A percentile compares a stretch with the other conserved stretches of the same genome.
Evolutionary conservation across 2,888 invertebrate genomes (phyloP).

Genomic region (Lasioglossum vierecki): DNA sequence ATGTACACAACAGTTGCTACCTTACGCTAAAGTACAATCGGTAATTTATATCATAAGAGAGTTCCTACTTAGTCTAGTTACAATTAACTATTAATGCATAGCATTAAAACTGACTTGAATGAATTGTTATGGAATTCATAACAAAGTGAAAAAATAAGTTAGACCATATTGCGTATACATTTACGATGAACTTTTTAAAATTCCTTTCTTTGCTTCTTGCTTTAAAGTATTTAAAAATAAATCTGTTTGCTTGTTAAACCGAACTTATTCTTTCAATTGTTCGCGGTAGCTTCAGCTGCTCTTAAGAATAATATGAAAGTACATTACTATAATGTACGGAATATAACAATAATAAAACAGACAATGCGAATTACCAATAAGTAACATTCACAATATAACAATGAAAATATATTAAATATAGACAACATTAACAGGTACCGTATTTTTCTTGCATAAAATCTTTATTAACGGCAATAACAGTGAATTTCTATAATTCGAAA

Average conservation of each 20-base stretch:
- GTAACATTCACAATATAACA: slow-evolving; percentile 34
- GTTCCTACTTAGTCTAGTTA: slow-evolving; percentile 36
- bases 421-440: slow-evolving; percentile 51
- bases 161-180: slow-evolving; percentile 31
- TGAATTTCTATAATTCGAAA: slow-evolving; percentile 41
- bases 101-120: slow-evolving; percentile 48
- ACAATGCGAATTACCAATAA: slow-evolving; percentile 23
- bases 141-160: slow-evolving; percentile 53
- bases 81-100: slow-evolving; percentile 43
- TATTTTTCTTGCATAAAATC: slow-evolving; percentile 45
- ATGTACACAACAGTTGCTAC: slow-evolving; percentile 21
- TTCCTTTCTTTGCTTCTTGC: neutral
- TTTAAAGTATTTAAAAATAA: slow-evolving; percentile 28
- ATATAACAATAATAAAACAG: slow-evolving; percentile 34
- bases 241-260: slow-evolving; percentile 10
- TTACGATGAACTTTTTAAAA: slow-evolving; percentile 34
- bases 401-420: slow-evolving; percentile 40
- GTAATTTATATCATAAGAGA: slow-evolving; percentile 26
- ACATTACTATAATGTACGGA: slow-evolving; percentile 33
- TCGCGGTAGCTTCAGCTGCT: slow-evolving; percentile 10
- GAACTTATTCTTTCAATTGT: slow-evolving; percentile 27
- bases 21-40: slow-evolving; percentile 15
- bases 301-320: slow-evolving; percentile 20
- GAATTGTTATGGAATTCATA: slow-evolving; percentile 51
- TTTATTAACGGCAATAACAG: slow-evolving; percentile 51